These are phyloP conservation scores for Agriopis aurantiaria DNA, from an alignment of 2,888 invertebrate genomes.

Conservation along the genomic window DNA sequence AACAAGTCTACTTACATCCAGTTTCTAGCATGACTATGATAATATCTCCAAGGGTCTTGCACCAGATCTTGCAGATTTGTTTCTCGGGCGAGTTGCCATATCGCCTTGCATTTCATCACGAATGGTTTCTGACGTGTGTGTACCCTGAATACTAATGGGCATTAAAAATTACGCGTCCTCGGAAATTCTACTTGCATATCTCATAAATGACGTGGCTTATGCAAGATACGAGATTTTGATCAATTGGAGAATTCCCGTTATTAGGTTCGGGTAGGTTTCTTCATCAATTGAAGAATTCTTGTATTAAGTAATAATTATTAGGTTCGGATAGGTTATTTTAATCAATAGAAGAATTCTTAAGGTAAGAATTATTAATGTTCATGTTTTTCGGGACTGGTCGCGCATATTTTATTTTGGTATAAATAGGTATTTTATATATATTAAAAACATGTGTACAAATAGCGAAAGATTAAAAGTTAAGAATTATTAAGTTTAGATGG, in stretches of 20 bases:
- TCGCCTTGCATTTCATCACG: conserved; percentile 27
- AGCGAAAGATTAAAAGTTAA: too few relatives aligned
- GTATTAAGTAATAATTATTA: too few relatives aligned
- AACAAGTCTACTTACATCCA: background rate
- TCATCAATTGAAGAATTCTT: too few relatives aligned
- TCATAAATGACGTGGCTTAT: conserved; percentile 56
- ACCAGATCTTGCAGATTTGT: conserved; percentile 18
- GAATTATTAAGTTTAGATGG: too few relatives aligned
- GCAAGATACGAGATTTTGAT: conserved; percentile 35
- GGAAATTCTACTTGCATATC: conserved; percentile 65
- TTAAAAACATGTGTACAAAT: too few relatives aligned
- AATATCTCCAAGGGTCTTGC: conserved; percentile 30
- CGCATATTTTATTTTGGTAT: too few relatives aligned
- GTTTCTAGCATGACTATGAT: conserved; percentile 29
- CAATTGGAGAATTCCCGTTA: background rate
- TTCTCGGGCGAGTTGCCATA: conserved; percentile 27
- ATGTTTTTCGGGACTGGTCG: too few relatives aligned
- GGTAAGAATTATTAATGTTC: too few relatives aligned
- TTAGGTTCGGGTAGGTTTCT: background rate
- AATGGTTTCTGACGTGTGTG: conserved; percentile 45
- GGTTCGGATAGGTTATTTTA: too few relatives aligned
- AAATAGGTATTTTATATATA: too few relatives aligned
- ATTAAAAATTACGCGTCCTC: conserved; percentile 59
- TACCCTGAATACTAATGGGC: conserved; percentile 73
- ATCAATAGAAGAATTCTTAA: too few relatives aligned